phyloP scores from a whole-genome alignment of 2,797 vertebrate genomes.

The Myiotriccus ornatus region DNA sequence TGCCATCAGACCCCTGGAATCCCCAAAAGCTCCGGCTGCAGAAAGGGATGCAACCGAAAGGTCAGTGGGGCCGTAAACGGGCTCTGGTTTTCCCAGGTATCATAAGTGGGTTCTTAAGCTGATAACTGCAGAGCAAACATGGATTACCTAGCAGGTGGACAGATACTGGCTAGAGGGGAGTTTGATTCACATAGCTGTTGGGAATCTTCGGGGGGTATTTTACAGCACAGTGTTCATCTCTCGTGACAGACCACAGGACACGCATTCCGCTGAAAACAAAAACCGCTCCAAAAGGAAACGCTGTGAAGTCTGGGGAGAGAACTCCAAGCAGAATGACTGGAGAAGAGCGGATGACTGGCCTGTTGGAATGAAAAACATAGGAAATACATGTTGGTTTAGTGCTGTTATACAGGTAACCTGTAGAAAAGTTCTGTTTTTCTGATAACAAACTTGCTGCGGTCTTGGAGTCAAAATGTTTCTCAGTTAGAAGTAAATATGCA shows the following conservation, averaged over 20 bases:
- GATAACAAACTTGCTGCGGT: rapidly evolving
- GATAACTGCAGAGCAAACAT: background rate
- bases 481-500: background rate
- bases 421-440: too few species aligned
- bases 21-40: conserved; percentile 74
- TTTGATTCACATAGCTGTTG: background rate
- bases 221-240: rapidly evolving
- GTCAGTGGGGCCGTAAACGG: conserved; percentile 35
- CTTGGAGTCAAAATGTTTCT: background rate
- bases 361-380: conserved; percentile 94
- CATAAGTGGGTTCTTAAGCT: background rate
- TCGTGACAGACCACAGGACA: conserved; percentile 78
- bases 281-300: conserved; percentile 88
- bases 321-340: conserved; percentile 84
- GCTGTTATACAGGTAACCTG: conserved; percentile 92
- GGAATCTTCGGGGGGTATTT: background rate
- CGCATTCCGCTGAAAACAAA: conserved; percentile 79
- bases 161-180: background rate
- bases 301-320: conserved; percentile 87
- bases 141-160: background rate
- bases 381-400: conserved; percentile 99
- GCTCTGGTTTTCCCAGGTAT: background rate
- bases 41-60: conserved; percentile 82
- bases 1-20: conserved; percentile 81
- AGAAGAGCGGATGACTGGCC: conserved; percentile 89